Base-by-base conservation (phyloP, 1,140 invertebrate species). In the Steinernema khuongi region DNA sequence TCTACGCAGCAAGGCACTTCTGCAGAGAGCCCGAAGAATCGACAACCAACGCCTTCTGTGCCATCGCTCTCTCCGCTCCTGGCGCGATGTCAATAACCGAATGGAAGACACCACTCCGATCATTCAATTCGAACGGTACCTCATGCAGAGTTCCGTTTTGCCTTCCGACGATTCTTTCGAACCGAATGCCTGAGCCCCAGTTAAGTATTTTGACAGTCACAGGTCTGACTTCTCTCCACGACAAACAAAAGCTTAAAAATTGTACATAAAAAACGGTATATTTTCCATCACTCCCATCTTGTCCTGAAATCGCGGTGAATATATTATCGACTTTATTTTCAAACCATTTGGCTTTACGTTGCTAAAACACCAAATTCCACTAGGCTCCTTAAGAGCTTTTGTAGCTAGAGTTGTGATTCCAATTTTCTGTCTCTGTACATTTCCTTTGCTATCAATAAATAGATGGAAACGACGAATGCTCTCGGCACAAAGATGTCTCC, bases 1-100 rank as follows among this genome's bases (percentile, higher is more conserved):
- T 60, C 71, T 68, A 67, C 7, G 31, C 14, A 71, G 32, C 29
- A 77, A 72, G 30, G 67, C 36, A 18, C 75, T 69, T 33, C 30
- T 77, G n/a, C 69, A 41, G 18, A 66, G 75, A 2, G 70, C 73
- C 41, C 71, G 75, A 1, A 67, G 75, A 0, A 74, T 77, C 29
- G 75, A 77, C 68, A 77, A 77, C 44, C 75, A 77, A 41, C 72
- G 75, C 0, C 41, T 77, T 31, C 29, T 77, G 0, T 77, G 75
- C 32, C 44, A 68, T 2, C 67, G 75, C 14, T 77, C 75, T 0
- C 75, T 77, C 22, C 71, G 75, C 31, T 77, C 75, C 0, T 77
- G 75, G 75, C 33, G 75, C 30, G 75, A 77, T 32, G 1, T 72
- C 68, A 28, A 70, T 26, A 43, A 72, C 11, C 71, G 75, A 1